Conservation (phyloP, 2,797 vertebrate genomes). For the Poeciliopsis paucimaculata region DNA sequence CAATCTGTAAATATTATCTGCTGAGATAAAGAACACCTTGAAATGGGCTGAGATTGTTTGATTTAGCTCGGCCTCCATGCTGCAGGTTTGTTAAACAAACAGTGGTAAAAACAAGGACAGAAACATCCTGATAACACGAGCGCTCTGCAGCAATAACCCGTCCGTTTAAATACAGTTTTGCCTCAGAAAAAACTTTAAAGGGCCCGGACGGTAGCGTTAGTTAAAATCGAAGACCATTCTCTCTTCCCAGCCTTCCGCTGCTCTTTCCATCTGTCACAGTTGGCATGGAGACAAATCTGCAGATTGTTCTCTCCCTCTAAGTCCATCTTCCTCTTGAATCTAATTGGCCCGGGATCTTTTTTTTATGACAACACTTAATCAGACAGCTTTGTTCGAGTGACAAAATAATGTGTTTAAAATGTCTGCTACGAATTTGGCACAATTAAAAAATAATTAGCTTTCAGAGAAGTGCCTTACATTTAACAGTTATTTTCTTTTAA, state of each 20-base stretch:
- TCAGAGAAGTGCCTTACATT: constrained; percentile 42
- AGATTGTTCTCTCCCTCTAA: constrained; percentile 66
- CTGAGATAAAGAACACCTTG: constrained; percentile 9
- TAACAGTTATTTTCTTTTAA: constrained; percentile 47
- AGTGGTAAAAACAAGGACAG: constrained; percentile 15
- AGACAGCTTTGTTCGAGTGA: constrained; percentile 77
- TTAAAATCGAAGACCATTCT: constrained; percentile 40
- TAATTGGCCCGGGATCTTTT: constrained; percentile 74
- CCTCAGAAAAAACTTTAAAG: constrained; percentile 70
- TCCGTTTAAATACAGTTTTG: constrained; percentile 31
- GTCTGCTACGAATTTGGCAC: constrained; percentile 58
- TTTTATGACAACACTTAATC: constrained; percentile 80
- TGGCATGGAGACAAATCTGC: constrained; percentile 64
- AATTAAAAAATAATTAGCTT: constrained; percentile 66
- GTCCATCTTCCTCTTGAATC: constrained; percentile 62
- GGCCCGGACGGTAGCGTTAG: constrained; percentile 35
- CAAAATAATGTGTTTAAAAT: constrained; percentile 72
- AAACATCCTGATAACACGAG: constrained; percentile 8
- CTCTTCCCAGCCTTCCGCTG: constrained; percentile 13
- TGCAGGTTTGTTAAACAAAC: constrained; percentile 10
- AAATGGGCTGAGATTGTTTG: constrained; percentile 5
- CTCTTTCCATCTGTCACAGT: constrained; percentile 60
- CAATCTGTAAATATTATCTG: constrained; percentile 17
- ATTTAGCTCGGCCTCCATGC: constrained; percentile 23
- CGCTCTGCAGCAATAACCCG: constrained; percentile 8